Percentiles rank a stretch among this genome's conserved stretches.
Evolutionary conservation across 2,113 vertebrate species (phyloP).

Genomic region (Psittacula cyanocephala): DNA sequence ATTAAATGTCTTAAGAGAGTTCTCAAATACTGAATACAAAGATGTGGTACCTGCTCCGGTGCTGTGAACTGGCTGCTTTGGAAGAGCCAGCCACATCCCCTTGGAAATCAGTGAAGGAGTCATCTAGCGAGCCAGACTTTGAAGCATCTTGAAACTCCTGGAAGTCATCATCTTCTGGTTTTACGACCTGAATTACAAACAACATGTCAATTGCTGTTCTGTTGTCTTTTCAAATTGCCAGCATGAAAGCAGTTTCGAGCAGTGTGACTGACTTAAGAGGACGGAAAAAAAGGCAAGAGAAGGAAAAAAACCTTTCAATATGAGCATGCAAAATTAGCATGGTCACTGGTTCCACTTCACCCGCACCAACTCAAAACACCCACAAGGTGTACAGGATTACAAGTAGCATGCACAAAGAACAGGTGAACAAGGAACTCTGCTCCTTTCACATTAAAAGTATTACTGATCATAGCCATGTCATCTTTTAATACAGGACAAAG

Average conservation of each 20-base stretch:
- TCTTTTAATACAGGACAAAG: neutral
- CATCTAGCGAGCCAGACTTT: constrained; percentile 85
- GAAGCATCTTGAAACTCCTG: constrained; percentile 98
- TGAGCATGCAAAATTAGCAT: neutral
- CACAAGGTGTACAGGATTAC: neutral
- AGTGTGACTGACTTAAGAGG: neutral
- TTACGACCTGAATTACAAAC: constrained; percentile 75
- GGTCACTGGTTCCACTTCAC: neutral
- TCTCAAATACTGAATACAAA: neutral
- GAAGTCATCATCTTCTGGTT: constrained; percentile 95
- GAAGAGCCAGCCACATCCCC: constrained; percentile 78
- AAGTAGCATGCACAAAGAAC: neutral
- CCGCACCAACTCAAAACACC: neutral
- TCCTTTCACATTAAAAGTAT: neutral
- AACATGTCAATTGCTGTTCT: neutral
- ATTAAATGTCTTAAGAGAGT: neutral
- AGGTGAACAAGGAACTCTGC: neutral
- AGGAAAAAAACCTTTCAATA: neutral
- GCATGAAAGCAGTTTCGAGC: neutral
- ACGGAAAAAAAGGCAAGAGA: neutral
- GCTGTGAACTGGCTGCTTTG: constrained; percentile 73
- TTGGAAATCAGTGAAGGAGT: constrained; percentile 90
- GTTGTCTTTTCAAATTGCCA: neutral
- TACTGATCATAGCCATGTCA: neutral
- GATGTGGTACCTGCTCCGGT: constrained; percentile 83